Evolutionary conservation across 2,888 invertebrate species (phyloP), one percentile per base, ranked within the genome.

Genomic region (Leptopilina myrica): DNA sequence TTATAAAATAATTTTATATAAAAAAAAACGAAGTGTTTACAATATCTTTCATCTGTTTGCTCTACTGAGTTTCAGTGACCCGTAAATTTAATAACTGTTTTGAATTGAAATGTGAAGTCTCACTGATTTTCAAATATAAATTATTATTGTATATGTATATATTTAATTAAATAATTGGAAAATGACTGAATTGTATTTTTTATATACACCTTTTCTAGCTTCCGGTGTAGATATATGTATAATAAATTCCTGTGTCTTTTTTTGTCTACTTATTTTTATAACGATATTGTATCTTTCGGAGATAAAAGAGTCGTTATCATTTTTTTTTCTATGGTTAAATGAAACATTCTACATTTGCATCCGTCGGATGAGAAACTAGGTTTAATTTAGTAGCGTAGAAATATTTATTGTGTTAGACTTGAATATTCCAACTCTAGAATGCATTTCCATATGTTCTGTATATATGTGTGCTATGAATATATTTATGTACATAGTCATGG

Each of bases 341-440:
- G 15, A 59, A n/a, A n/a, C n/a, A 59, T 62, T 62, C 15, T 20
- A 20, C 5, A 62, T 62, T 20, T 62, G 62, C 62, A 62, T 62
- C 15, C 15, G 62, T 49, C 49, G 62, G 62, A 20, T 20, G 15
- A 20, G 20, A 20, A 62, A 62, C 33, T 33, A 33, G 62, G 62
- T 20, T 64, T 20, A 49, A 43, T 78, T 66, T 26, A 76, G 20
- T 43, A 8, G 33, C 14, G 56, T 53, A 49, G 11, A 69, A 62
- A 56, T 62, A 62, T 66, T 66, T 15, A 12, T 66, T 40, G 12
- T 49, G 20, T 12, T 49, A 15, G 15, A 20, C 67, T 69, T 67
- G 84, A 77, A 78, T 84, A 81, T 79, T 82, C 81, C 82, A 85
- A 79, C 82, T 84, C 79, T 78, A 53, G 79, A 78, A 62, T 77